phyloP scores from a whole-genome alignment of 2,113 vertebrate species.

The Nematolebias whitei region DNA sequence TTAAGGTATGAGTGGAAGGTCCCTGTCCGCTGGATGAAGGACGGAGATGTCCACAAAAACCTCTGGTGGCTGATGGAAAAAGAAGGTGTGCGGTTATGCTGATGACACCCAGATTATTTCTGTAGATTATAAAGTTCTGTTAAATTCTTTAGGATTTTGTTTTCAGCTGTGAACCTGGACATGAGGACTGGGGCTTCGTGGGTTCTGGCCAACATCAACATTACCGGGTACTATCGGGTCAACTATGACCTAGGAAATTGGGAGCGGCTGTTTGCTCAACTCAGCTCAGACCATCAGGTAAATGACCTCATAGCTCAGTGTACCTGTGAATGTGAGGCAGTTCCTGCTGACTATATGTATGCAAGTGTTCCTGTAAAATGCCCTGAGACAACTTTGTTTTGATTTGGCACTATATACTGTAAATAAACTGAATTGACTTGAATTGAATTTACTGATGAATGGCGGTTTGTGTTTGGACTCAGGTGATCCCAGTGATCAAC shows the following conservation, averaged over 20 bases:
- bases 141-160: accelerated
- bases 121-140: neutral
- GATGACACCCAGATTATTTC: neutral
- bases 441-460: too few species aligned
- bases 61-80: constrained; percentile 71
- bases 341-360: too few species aligned
- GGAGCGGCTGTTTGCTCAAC: constrained; percentile 77
- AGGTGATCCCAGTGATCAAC: constrained; percentile 87
- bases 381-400: too few species aligned
- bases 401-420: too few species aligned
- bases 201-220: constrained; percentile 88
- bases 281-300: constrained; percentile 63
- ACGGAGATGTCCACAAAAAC: constrained; percentile 1
- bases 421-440: too few species aligned
- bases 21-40: constrained; percentile 69
- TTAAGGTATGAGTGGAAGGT: constrained; percentile 69
- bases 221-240: constrained; percentile 89
- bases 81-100: constrained; percentile 48
- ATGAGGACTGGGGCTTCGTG: constrained; percentile 62
- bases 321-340: too few species aligned
- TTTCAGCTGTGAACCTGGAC: neutral
- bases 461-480: constrained; percentile 5
- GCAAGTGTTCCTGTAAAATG: too few species aligned
- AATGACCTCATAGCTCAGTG: neutral
- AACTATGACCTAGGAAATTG: constrained; percentile 90